phyloP scores from a whole-genome alignment of 2,113 vertebrate genomes.

The Ibidorhyncha struthersii region DNA sequence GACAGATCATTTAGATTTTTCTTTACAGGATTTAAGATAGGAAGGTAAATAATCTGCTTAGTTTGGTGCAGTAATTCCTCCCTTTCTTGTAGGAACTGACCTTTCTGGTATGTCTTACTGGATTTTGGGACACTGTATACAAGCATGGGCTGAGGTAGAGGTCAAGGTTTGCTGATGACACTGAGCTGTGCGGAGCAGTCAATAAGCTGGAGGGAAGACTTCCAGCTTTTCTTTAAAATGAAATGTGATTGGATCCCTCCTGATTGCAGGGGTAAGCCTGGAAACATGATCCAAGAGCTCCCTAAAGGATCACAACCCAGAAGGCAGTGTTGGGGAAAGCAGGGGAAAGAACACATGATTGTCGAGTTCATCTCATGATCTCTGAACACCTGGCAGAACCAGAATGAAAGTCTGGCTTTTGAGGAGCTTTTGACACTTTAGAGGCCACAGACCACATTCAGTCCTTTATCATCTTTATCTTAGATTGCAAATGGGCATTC shows the following conservation, averaged over 20 bases:
- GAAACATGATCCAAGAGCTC: neutral
- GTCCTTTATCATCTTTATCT: neutral
- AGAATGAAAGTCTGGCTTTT: neutral
- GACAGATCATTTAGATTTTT: neutral
- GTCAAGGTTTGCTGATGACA: neutral
- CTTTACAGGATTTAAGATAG: neutral
- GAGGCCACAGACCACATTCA: neutral
- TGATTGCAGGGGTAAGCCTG: neutral
- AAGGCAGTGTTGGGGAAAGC: neutral
- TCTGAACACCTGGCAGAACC: neutral
- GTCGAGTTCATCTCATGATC: neutral
- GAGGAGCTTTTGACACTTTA: neutral
- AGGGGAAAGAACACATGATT: neutral
- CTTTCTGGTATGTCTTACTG: neutral
- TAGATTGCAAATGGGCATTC: neutral
- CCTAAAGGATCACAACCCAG: neutral
- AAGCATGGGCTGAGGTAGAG: neutral
- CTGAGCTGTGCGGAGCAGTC: neutral
- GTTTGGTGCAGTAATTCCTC: neutral
- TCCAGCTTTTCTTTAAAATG: neutral
- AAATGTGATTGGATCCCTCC: neutral
- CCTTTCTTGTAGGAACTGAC: neutral
- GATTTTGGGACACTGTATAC: neutral
- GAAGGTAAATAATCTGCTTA: neutral
- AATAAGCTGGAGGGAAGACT: neutral